Conservation (phyloP, 2,113 vertebrate species). For the Ameiurus melas region DNA sequence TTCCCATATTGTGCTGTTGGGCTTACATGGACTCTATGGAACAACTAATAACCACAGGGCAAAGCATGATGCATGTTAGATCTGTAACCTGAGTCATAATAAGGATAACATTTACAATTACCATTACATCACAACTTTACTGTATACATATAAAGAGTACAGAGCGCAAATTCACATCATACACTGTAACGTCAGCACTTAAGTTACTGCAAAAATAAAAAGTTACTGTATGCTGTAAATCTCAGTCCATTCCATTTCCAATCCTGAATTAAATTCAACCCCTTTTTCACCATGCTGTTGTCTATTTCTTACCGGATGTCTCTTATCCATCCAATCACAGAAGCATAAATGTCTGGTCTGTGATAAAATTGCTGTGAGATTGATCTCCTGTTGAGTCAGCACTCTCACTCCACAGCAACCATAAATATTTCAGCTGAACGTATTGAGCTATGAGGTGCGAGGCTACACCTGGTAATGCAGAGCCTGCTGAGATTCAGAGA, state of each 20-base stretch:
- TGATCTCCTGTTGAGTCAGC: constrained; percentile 42
- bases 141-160: background rate
- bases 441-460: constrained; percentile 19
- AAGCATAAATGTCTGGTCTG: constrained; percentile 28
- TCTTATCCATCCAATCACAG: constrained; percentile 28
- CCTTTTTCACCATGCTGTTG: background rate
- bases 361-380: constrained; percentile 17
- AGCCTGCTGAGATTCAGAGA: constrained; percentile 6
- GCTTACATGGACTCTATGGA: background rate
- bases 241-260: background rate
- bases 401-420: constrained; percentile 26
- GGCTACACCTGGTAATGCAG: background rate
- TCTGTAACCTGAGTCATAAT: constrained; percentile 15
- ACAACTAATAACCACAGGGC: background rate
- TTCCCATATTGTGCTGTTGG: constrained; percentile 17
- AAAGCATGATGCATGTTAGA: background rate
- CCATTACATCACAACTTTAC: background rate
- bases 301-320: background rate
- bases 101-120: background rate
- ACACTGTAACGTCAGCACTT: background rate
- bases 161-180: background rate
- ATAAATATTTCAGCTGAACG: constrained; percentile 31
- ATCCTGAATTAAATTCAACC: background rate
- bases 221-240: background rate
- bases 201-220: background rate